Evolutionary conservation across 2,113 vertebrate species (phyloP), one percentile per base, ranked within the genome.

Genomic region (Prochilodus magdalenae): DNA sequence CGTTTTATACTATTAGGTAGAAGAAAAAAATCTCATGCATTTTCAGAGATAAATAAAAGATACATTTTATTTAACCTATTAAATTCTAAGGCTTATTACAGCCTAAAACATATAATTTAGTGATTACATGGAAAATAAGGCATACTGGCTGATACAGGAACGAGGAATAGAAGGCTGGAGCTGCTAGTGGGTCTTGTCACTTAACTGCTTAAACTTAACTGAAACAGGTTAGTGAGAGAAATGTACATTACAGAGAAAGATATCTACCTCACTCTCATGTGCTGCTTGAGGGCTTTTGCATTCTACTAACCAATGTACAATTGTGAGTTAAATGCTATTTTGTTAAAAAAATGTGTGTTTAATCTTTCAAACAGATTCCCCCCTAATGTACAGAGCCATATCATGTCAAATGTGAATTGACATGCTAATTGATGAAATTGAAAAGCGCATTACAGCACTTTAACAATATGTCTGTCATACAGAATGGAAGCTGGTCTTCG

Each of bases 331-430:
- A 44, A n/a, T n/a, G n/a, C n/a, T n/a, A n/a, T n/a, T n/a, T n/a
- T n/a, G n/a, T n/a, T n/a, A n/a, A n/a, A n/a, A n/a, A n/a, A n/a
- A n/a, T n/a, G n/a, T n/a, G n/a, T n/a, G n/a, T n/a, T n/a, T n/a
- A n/a, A n/a, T n/a, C 6, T 57, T 22, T n/a, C 26, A 79, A 71
- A 60, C 71, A 72, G 59, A 22, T 26, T 24, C 65, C 73, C 18
- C 27, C 15, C 24, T 51, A n/a, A n/a, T 44, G 10, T 67, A 33
- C 29, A 81, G 40, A 60, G 11, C 22, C 53, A 47, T 49, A 66
- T 67, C 59, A 22, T 57, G 47, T 55, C 30, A 36, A 74, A 81
- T 67, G 47, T 55, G 29, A 81, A 49, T 67, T 55, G 71, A 81
- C 55, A 67, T 67, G 71, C 30, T 67, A 74, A 81, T 40, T 66